Conservation (phyloP, 2,797 vertebrate genomes). For the Pantherophis alleghaniensis region DNA sequence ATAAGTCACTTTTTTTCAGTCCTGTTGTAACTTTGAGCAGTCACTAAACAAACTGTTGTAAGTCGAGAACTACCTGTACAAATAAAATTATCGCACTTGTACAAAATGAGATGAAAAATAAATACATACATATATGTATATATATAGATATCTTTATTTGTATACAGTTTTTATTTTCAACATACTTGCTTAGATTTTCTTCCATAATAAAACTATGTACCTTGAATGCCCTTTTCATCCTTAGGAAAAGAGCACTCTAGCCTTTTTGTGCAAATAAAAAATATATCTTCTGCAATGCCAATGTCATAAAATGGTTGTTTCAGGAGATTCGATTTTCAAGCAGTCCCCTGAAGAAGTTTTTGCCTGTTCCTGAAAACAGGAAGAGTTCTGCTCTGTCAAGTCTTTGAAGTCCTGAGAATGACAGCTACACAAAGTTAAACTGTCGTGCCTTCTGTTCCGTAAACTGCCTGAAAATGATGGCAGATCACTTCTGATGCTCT, state of each 20-base stretch:
- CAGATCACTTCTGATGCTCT: slow-evolving; percentile 68
- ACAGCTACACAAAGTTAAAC: slow-evolving; percentile 56
- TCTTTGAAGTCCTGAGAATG: slow-evolving; percentile 54
- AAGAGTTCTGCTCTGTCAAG: slow-evolving; percentile 55
- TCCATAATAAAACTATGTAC: slow-evolving; percentile 75
- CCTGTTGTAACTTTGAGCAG: background rate
- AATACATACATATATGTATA: slow-evolving; percentile 57
- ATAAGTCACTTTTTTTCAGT: background rate
- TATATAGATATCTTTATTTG: slow-evolving; percentile 67
- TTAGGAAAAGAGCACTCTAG: slow-evolving; percentile 65
- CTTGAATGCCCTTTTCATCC: slow-evolving; percentile 63
- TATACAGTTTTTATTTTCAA: slow-evolving; percentile 71
- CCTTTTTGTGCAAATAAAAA: slow-evolving; percentile 84
- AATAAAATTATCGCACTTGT: slow-evolving; percentile 51
- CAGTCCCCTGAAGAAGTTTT: slow-evolving; percentile 32
- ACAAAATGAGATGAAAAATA: slow-evolving; percentile 75
- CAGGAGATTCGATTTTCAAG: slow-evolving; percentile 64
- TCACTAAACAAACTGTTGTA: background rate
- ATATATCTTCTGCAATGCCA: slow-evolving; percentile 63
- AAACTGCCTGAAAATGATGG: slow-evolving; percentile 70
- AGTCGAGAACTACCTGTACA: background rate
- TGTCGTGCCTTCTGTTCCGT: slow-evolving; percentile 62
- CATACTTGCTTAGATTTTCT: slow-evolving; percentile 68
- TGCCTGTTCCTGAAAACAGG: slow-evolving; percentile 56
- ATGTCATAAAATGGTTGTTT: slow-evolving; percentile 77